A percentile compares a stretch with the other conserved stretches of the same genome.
These are phyloP conservation scores for Hyla sarda DNA, from an alignment of 2,113 vertebrate genomes.

Conservation along the genomic window DNA sequence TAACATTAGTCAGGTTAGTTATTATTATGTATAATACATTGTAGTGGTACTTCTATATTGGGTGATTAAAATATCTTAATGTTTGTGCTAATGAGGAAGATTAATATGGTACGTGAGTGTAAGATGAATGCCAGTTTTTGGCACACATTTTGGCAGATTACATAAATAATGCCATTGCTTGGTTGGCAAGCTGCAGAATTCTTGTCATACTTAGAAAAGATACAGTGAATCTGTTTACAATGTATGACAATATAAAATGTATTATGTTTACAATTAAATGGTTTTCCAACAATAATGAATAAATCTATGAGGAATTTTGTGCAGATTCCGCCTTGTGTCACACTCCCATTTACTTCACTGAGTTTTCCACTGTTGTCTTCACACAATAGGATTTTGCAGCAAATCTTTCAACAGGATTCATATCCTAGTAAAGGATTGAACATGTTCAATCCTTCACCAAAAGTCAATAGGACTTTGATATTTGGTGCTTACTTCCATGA, in stretches of 20 bases:
- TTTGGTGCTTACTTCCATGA: too few species aligned
- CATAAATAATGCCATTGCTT: constrained; percentile 21
- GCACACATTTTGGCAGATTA: constrained; percentile 27
- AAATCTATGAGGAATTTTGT: too few species aligned
- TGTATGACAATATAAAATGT: neutral
- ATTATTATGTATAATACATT: neutral
- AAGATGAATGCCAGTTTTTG: constrained; percentile 13
- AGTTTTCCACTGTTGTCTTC: too few species aligned
- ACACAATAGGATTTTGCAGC: too few species aligned
- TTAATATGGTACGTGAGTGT: constrained; percentile 6
- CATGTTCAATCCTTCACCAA: too few species aligned
- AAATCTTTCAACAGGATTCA: too few species aligned
- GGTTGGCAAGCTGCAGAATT: neutral
- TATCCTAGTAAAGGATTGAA: too few species aligned
- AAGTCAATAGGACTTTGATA: too few species aligned
- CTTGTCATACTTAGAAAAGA: neutral
- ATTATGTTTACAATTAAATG: neutral
- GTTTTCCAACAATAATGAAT: too few species aligned
- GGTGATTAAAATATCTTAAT: constrained; percentile 39
- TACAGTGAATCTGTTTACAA: neutral
- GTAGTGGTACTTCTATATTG: constrained; percentile 1
- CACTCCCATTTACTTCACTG: too few species aligned
- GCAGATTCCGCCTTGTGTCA: too few species aligned
- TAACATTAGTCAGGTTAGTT: neutral
- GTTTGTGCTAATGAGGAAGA: constrained; percentile 27